Base-by-base conservation (phyloP, 2,113 vertebrate species). In the Colistium nudipinnis region DNA sequence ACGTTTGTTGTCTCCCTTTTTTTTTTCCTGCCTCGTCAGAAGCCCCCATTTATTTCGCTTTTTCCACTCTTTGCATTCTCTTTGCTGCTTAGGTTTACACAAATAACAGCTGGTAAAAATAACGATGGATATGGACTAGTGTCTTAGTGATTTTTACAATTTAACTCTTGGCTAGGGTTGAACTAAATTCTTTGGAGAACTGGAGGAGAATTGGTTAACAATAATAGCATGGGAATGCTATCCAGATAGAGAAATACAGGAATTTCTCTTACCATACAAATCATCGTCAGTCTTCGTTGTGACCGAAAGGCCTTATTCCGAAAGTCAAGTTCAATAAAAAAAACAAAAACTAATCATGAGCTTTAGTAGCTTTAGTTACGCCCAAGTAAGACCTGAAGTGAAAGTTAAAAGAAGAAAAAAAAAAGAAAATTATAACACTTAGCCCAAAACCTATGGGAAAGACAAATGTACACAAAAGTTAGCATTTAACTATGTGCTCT, bases 401-500 rank as follows among this genome's bases (percentile, higher is more conserved):
- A 6, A 53, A n/a, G 17, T 30, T 0, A 22, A 31, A 16, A 36
- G 24, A 56, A 27, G 3, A 35, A 60, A 8, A 1, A 14, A 2
- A 10, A 6, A 4, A 19, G 31, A 67, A 44, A 45, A 45, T 22
- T 7, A 19, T 6, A 31, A 33, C 17, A 39, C 33, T 31, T 39
- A 48, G 9, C n/a, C n/a, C 6, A 56, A 51, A 64, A 35, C n/a
- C 19, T 27, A 30, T 71, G 35, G 25, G 33, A 25, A 4, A 55
- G 10, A 24, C 43, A 14, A 6, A 49, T 55, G n/a, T 49, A 10
- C 31, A 45, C 9, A 0, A 14, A 75, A 55, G 36, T 69, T 62
- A 27, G 20, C 9, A 45, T 68, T 76, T 12, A 13, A 78, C 66
- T 75, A 3, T 57, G n/a, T 13, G 9, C 36, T 33, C 49, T 44